Evolutionary conservation across 2,888 invertebrate genomes (phyloP).

Genomic region (Drosophila affinis): DNA sequence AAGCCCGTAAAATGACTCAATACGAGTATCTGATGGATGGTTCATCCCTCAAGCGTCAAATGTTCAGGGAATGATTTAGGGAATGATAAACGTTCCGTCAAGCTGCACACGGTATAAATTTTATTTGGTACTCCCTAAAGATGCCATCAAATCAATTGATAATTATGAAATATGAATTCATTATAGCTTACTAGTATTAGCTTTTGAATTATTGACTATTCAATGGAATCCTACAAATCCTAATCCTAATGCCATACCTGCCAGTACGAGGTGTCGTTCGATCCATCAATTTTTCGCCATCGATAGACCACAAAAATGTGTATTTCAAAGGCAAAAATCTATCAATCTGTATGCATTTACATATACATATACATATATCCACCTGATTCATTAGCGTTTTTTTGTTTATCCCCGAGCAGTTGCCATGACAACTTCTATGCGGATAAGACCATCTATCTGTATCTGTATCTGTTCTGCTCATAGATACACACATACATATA

Average conservation of each 20-base stretch:
- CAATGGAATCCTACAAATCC: too few species aligned
- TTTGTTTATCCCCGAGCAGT: background rate
- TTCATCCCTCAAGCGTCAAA: background rate
- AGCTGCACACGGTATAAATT: too few species aligned
- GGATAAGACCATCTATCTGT: slow-evolving; percentile 10
- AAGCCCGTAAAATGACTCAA: slow-evolving; percentile 39
- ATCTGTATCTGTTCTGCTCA: slow-evolving; percentile 4
- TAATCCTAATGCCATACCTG: too few species aligned
- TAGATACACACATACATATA: too few species aligned
- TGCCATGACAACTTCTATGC: slow-evolving; percentile 24
- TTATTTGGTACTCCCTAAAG: too few species aligned
- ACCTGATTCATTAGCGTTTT: slow-evolving; percentile 14
- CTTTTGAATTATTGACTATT: too few species aligned
- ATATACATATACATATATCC: background rate
- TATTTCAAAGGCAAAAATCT: background rate
- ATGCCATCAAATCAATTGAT: too few species aligned
- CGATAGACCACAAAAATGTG: background rate
- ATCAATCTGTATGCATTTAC: background rate
- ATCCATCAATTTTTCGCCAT: background rate
- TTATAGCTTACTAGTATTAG: too few species aligned
- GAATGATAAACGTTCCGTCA: slow-evolving; percentile 3
- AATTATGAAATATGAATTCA: too few species aligned
- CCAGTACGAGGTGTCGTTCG: background rate
- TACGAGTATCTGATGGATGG: slow-evolving; percentile 35
- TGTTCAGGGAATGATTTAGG: slow-evolving; percentile 1